Base-by-base conservation (phyloP, 2,113 vertebrate genomes). In the Cyanistes caeruleus region DNA sequence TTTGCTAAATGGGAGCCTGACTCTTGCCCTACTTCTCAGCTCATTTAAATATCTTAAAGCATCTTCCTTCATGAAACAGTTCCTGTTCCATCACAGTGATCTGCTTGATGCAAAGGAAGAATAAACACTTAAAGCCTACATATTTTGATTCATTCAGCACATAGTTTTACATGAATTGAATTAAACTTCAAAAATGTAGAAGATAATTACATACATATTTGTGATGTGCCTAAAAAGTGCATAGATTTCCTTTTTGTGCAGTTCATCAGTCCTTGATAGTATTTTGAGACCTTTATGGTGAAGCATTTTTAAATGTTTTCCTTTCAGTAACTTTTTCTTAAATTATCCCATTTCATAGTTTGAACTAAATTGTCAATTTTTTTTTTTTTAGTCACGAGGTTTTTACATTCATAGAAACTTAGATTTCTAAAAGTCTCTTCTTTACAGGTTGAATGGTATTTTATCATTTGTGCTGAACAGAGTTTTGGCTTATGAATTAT, bases 401-500 rank as follows among this genome's bases (percentile, higher is more conserved):
- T 94, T 39, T 88, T 60, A 70, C 44, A 41, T 84, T 35, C 35
- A 49, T 67, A 44, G 46, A 53, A 83, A 90, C 55, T 67, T 53
- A 22, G 7, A 24, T 69, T 92, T 87, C 46, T 70, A 77, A 48
- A 87, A 89, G 68, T 41, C 37, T 93, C 14, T 83, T 87, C 35
- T 90, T 70, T 69, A 69, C 48, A 76, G 33, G n/a, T 64, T 89
- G 55, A 90, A 69, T 91, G 46, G 46, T 60, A 52, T 93, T 92
- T 93, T 41, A 91, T 90, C 68, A 81, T n/a, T 63, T 89, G 25
- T 46, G 23, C 44, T 69, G 72, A 94, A 78, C 46, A 96, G 18
- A 75, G 51, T 73, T 94, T 80, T 86, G 85, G 22, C 24, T 94
- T 94, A 49, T 91, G 72, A 77, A 80, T 89, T 49, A 85, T 95